These are phyloP conservation scores for Pseudorhombus dupliciocellatus DNA, from an alignment of 2,113 vertebrate species.

Conservation along the genomic window DNA sequence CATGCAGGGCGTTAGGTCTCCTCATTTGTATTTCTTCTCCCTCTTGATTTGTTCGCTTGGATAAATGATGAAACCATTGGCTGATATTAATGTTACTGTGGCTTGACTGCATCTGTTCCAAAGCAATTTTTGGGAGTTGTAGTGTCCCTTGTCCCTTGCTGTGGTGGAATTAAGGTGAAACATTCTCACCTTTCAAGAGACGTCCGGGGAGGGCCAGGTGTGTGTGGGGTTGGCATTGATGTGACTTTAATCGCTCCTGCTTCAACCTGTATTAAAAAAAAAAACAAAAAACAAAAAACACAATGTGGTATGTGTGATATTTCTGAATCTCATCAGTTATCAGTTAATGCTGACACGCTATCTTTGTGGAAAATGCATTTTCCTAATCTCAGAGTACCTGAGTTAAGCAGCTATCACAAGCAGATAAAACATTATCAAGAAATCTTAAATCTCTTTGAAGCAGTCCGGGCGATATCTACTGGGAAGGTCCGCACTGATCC, in stretches of 20 bases:
- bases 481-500: slow-evolving; percentile 54
- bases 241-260: neutral
- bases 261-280: neutral
- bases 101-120: too few species aligned
- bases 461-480: slow-evolving; percentile 38
- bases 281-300: too few species aligned
- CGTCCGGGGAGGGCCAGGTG: neutral
- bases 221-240: neutral
- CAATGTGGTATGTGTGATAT: slow-evolving; percentile 23
- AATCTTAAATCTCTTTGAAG: slow-evolving; percentile 62
- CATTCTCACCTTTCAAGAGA: neutral
- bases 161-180: too few species aligned
- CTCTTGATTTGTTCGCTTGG: too few species aligned
- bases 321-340: slow-evolving; percentile 26
- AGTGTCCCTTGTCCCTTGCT: too few species aligned
- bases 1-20: too few species aligned
- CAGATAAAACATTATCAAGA: slow-evolving; percentile 32
- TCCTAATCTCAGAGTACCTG: slow-evolving; percentile 43
- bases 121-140: too few species aligned
- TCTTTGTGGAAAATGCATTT: slow-evolving; percentile 18
- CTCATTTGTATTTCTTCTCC: too few species aligned
- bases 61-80: too few species aligned
- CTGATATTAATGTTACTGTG: too few species aligned
- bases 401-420: slow-evolving; percentile 31
- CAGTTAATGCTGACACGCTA: slow-evolving; percentile 13